Conservation (phyloP, 2,113 vertebrate genomes). For the Amblyopsis rosae region DNA sequence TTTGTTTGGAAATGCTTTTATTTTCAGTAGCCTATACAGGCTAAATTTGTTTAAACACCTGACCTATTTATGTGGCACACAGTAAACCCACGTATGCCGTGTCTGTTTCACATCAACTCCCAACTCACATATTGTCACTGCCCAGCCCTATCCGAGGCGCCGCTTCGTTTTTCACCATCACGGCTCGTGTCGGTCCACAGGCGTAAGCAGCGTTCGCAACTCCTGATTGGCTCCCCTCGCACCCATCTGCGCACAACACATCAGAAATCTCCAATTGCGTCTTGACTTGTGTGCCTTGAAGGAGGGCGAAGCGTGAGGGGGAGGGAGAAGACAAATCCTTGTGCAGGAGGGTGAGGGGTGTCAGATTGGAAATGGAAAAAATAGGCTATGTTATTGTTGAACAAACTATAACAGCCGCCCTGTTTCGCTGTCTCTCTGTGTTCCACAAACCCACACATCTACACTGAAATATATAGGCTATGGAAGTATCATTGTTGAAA, state of each 20-base stretch:
- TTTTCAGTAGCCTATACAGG: not conserved
- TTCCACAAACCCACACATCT: not conserved
- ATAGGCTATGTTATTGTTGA: slow-evolving; percentile 17
- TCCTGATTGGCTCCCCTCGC: slow-evolving; percentile 59
- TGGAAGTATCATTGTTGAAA: too few species aligned
- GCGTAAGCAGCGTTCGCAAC: slow-evolving; percentile 41
- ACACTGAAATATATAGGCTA: too few species aligned
- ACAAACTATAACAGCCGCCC: slow-evolving; percentile 12
- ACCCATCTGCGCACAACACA: slow-evolving; percentile 7
- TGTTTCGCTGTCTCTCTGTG: not conserved
- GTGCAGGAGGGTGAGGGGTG: slow-evolving; percentile 24
- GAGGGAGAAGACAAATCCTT: slow-evolving; percentile 31
- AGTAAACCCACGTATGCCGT: slow-evolving; percentile 42
- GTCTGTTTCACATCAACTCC: slow-evolving; percentile 66
- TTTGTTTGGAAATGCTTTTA: not conserved
- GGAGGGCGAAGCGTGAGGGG: slow-evolving; percentile 33
- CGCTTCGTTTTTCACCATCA: slow-evolving; percentile 40
- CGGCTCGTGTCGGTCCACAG: slow-evolving; percentile 20
- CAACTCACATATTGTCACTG: slow-evolving; percentile 53
- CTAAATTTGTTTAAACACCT: slow-evolving; percentile 12
- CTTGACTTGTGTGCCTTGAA: slow-evolving; percentile 31
- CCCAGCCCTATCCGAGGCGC: not conserved
- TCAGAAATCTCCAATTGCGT: slow-evolving; percentile 54
- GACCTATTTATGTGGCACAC: slow-evolving; percentile 3
- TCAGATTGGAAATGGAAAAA: slow-evolving; percentile 34